phyloP scores from a whole-genome alignment of 2,888 invertebrate species.

The Chrysomela aeneicollis region DNA sequence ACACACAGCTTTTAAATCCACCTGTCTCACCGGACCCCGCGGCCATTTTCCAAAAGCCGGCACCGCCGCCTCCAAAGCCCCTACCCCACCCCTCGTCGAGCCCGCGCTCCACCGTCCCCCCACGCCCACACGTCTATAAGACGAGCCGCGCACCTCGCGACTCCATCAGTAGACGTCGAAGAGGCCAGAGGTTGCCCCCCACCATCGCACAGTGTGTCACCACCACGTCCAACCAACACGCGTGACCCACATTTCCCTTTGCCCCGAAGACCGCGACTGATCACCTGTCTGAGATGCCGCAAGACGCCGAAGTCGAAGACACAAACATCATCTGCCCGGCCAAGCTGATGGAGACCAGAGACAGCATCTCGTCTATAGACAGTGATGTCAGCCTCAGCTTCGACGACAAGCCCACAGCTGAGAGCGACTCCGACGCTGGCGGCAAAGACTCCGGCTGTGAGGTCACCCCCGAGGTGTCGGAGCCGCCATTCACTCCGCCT shows the following conservation, averaged over 20 bases:
- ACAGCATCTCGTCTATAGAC: slow-evolving; percentile 70
- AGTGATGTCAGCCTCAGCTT: slow-evolving; percentile 68
- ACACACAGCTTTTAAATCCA: too few relatives aligned
- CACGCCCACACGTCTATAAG: slow-evolving; percentile 26
- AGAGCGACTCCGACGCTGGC: slow-evolving; percentile 72
- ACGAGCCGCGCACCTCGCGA: slow-evolving; percentile 11
- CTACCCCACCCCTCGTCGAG: slow-evolving; percentile 8
- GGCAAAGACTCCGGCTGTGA: slow-evolving; percentile 76
- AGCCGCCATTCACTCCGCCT: slow-evolving; percentile 73
- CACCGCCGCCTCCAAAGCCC: background rate
- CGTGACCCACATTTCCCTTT: slow-evolving; percentile 50
- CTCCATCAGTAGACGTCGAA: slow-evolving; percentile 27
- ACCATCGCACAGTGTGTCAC: slow-evolving; percentile 59
- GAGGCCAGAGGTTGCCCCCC: slow-evolving; percentile 60
- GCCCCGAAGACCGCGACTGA: slow-evolving; percentile 45
- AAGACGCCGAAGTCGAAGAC: slow-evolving; percentile 50
- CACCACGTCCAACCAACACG: slow-evolving; percentile 52
- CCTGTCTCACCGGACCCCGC: too few relatives aligned
- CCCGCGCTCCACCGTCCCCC: slow-evolving; percentile 17
- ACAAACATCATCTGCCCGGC: slow-evolving; percentile 58
- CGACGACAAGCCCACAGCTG: slow-evolving; percentile 57
- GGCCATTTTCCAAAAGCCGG: background rate
- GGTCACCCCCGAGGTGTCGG: slow-evolving; percentile 65
- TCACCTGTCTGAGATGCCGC: slow-evolving; percentile 57
- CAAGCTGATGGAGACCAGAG: slow-evolving; percentile 66